Evolutionary conservation across 2,797 vertebrate genomes (phyloP).

Genomic region (Manis javanica): DNA sequence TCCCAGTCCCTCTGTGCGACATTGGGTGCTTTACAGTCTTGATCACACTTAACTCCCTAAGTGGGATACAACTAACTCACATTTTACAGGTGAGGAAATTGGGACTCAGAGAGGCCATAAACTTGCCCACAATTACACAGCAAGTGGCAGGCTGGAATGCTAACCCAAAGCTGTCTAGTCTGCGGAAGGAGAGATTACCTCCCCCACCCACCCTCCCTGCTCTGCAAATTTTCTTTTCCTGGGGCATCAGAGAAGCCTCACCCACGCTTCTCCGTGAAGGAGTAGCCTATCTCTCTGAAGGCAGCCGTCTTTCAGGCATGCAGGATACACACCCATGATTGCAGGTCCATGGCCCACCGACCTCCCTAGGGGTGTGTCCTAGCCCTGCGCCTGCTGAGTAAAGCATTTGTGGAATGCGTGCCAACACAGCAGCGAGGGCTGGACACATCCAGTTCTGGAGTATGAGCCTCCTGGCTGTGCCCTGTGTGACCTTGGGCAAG

Average conservation of each 20-base stretch:
- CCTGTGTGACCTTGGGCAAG: background rate
- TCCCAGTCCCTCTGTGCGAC: background rate
- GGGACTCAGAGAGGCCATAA: background rate
- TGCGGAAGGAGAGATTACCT: background rate
- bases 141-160: background rate
- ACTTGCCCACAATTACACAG: background rate
- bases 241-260: background rate
- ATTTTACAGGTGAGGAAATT: background rate
- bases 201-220: rapidly evolving
- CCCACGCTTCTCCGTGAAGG: background rate
- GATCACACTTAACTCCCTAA: background rate
- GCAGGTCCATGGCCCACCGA: background rate
- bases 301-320: rapidly evolving
- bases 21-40: background rate
- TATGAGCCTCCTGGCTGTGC: background rate
- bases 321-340: background rate
- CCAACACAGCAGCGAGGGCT: background rate
- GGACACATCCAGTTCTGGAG: background rate
- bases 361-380: background rate
- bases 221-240: background rate
- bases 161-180: background rate
- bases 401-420: background rate
- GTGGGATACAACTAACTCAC: background rate
- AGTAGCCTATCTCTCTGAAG: background rate
- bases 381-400: background rate